Evolutionary conservation across 2,888 invertebrate genomes (phyloP).

Genomic region (Dynastes grantii): DNA sequence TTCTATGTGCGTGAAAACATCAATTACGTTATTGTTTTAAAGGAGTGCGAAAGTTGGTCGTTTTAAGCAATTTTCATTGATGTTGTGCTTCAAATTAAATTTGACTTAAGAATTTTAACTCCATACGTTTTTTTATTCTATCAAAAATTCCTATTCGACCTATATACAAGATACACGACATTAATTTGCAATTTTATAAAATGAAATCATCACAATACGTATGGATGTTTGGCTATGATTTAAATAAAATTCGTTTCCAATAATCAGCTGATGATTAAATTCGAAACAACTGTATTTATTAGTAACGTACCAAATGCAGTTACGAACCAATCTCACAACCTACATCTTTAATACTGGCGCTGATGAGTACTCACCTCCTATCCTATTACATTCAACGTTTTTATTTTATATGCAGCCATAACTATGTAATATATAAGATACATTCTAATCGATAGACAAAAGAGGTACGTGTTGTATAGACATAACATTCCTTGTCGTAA

Average conservation of each 20-base stretch:
- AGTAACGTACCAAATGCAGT: background rate
- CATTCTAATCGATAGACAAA: slow-evolving; percentile 2
- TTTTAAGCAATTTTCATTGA: background rate
- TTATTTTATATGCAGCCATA: background rate
- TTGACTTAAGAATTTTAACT: no score
- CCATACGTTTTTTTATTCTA: no score
- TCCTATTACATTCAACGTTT: background rate
- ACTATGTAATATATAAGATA: background rate
- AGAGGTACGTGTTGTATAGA: background rate
- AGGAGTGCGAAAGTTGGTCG: background rate
- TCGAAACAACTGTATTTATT: background rate
- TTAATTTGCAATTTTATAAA: no score
- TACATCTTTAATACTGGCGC: background rate
- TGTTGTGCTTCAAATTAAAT: no score
- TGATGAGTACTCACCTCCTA: background rate
- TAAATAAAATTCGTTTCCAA: no score
- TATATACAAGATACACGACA: no score
- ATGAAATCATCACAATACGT: no score
- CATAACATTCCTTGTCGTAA: slow-evolving; percentile 1
- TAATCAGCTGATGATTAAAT: background rate
- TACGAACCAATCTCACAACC: background rate
- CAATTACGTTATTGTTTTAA: slow-evolving; percentile 10
- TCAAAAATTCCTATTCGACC: no score
- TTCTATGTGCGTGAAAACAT: background rate
- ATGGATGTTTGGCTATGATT: no score